Conservation (phyloP, 2,888 invertebrate species). For the Xylota sylvarum region DNA sequence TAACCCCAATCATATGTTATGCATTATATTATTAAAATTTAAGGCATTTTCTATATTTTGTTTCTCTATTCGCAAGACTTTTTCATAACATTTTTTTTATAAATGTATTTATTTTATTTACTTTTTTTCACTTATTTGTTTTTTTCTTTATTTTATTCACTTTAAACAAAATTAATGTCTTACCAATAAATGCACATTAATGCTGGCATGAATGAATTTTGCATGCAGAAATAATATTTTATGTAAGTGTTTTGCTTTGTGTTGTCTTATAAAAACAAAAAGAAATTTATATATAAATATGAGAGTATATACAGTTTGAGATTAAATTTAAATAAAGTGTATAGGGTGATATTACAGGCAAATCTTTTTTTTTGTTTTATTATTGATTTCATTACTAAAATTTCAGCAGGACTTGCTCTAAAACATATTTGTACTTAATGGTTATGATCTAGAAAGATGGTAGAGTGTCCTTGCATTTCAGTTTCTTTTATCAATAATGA, state of each 20-base stretch:
- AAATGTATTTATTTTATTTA: background rate
- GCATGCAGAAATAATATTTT: slow-evolving; percentile 71
- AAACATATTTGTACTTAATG: no score
- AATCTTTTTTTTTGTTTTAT: slow-evolving; percentile 24
- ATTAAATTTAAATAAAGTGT: background rate
- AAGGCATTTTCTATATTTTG: background rate
- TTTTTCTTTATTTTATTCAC: slow-evolving; percentile 12
- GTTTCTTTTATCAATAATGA: no score
- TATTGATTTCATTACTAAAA: no score
- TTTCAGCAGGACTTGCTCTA: no score
- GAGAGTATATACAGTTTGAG: background rate
- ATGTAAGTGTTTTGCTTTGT: slow-evolving; percentile 74
- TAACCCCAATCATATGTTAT: slow-evolving; percentile 1
- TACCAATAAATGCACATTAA: slow-evolving; percentile 53
- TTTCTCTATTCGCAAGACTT: background rate
- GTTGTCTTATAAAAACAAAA: slow-evolving; percentile 30
- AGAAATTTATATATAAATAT: slow-evolving; percentile 3
- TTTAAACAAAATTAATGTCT: slow-evolving; percentile 37
- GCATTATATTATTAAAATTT: background rate
- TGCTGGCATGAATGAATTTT: slow-evolving; percentile 68
- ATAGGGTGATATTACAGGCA: background rate
- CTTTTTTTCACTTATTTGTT: slow-evolving; percentile 14
- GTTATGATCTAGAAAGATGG: no score
- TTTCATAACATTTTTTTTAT: slow-evolving; percentile 6
- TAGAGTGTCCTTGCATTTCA: no score